Conservation (phyloP, 2,888 invertebrate genomes). For the Spilarctia lutea region DNA sequence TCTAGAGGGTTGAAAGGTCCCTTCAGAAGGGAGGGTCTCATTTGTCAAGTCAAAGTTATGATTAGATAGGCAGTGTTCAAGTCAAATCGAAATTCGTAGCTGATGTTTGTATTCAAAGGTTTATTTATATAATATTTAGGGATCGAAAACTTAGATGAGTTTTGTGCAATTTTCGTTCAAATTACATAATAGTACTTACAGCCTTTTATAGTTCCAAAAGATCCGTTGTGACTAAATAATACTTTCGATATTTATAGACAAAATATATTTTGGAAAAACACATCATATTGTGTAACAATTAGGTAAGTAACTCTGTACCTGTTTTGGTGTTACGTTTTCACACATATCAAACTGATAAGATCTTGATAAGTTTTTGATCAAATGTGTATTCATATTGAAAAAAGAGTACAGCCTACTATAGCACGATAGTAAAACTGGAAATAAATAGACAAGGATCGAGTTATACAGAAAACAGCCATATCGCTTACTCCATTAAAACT, state of each 20-base stretch:
- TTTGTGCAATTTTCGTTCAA: not conserved
- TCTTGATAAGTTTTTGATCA: not conserved
- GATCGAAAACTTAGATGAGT: not conserved
- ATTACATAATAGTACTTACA: not conserved
- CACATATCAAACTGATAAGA: not conserved
- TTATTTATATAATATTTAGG: not conserved
- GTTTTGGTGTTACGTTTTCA: not conserved
- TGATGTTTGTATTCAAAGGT: slow-evolving; percentile 8
- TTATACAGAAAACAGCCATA: no score
- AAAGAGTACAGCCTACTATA: not conserved
- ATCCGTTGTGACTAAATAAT: not conserved
- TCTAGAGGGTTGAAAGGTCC: slow-evolving; percentile 31
- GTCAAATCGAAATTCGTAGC: slow-evolving; percentile 7
- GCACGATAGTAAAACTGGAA: no score
- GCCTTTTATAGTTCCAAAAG: not conserved
- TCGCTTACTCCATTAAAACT: no score
- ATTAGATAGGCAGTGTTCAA: slow-evolving; percentile 27
- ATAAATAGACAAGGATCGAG: no score
- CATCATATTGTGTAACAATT: no score
- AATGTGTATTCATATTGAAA: not conserved
- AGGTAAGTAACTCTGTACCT: not conserved
- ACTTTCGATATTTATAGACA: not conserved
- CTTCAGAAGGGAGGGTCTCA: slow-evolving; percentile 38
- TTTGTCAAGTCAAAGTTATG: slow-evolving; percentile 52
- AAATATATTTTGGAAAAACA: no score